Evolutionary conservation across 2,113 vertebrate genomes (phyloP), one percentile per base, ranked within the genome.

Genomic region (Atrichornis clamosus): DNA sequence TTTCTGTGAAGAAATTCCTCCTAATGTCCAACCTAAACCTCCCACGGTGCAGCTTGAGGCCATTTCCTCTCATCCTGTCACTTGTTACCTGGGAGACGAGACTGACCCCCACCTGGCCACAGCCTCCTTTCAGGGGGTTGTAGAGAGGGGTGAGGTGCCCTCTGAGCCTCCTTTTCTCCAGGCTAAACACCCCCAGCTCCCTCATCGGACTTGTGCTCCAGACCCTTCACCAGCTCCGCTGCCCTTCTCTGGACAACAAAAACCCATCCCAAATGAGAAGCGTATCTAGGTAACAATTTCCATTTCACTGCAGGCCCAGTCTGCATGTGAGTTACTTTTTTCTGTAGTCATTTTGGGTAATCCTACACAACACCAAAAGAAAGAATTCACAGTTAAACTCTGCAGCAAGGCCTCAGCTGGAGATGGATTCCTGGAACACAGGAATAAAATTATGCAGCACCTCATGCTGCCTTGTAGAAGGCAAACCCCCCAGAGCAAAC

Each of bases 71-170:
- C 7, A 19, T 37, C 17, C 49, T 14, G 13, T 22, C 28, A 11
- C 6, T 30, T 2, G 22, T 12, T n/a, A 19, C 23, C 8, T 2
- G 33, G 44, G 35, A 56, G 28, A 47, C 21, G n/a, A 55, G 30
- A 9, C 12, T 3, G 5, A 3, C 4, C 28, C 28, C 28, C 20
- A 22, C 7, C 28, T 6, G 27, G 27, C 33, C 21, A 6, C 9
- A 46, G 7, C 10, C n/a, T 35, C 67, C 44, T n/a, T 21, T 21
- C 28, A 12, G 15, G 33, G 3, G 16, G 37, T 1, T n/a, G 11
- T 0, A 10, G 6, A 30, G 28, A 65, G 33, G 2, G 1, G 1
- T 7, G 13, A 21, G 6, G 46, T 8, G 22, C 13, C 10, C 15
- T 37, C 39, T 3, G n/a, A 68, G 21, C 13, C 20, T 14, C 60